These are phyloP conservation scores for Erithacus rubecula DNA, from an alignment of 2,797 vertebrate species.

Conservation along the genomic window DNA sequence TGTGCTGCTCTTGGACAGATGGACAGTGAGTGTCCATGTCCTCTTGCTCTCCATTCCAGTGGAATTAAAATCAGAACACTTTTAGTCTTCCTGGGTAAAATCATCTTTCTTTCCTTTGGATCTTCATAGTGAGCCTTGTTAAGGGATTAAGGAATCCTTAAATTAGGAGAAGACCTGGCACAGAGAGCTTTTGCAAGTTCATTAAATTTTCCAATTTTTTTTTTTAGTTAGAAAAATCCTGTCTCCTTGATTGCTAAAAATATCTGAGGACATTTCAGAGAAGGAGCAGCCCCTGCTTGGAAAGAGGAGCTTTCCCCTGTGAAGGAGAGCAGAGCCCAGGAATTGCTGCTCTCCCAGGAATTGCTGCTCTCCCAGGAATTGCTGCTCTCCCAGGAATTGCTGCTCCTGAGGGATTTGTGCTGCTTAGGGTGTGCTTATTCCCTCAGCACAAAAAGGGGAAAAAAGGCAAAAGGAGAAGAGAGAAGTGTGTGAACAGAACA, in stretches of 20 bases:
- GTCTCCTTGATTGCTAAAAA: background rate
- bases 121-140: background rate
- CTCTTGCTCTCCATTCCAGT: background rate
- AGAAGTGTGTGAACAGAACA: background rate
- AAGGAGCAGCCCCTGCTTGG: background rate
- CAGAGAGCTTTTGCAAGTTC: background rate
- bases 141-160: background rate
- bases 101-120: background rate
- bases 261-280: background rate
- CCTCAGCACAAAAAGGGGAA: rapidly evolving
- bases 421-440: background rate
- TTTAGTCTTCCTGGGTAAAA: background rate
- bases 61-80: background rate
- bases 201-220: background rate
- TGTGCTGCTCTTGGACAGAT: background rate
- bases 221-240: background rate
- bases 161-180: background rate
- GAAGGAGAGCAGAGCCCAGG: rapidly evolving
- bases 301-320: rapidly evolving
- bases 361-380: rapidly evolving
- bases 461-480: background rate
- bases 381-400: background rate
- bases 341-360: rapidly evolving
- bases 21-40: rapidly evolving
- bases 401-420: background rate